Conservation (phyloP, 2,888 invertebrate genomes). For the Lasioglossum vierecki region DNA sequence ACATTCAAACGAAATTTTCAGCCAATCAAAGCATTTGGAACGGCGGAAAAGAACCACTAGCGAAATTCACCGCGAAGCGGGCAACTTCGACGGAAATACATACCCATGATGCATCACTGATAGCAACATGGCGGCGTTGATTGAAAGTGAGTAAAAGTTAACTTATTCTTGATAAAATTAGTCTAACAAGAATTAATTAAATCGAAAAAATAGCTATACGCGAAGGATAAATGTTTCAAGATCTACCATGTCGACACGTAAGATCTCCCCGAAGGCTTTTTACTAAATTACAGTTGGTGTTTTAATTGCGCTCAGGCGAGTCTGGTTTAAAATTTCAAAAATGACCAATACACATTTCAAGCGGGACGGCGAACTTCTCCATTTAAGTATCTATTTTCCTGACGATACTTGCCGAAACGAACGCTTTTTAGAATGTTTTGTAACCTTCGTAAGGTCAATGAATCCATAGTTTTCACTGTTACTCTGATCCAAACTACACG, state of each 20-base stretch:
- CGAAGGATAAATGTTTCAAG: constrained; percentile 51
- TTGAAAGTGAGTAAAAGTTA: constrained; percentile 90
- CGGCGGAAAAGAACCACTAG: constrained; percentile 55
- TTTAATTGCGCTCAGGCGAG: constrained; percentile 72
- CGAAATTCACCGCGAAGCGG: constrained; percentile 63
- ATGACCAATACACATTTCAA: constrained; percentile 81
- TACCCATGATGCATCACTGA: constrained; percentile 82
- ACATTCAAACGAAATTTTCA: constrained; percentile 18
- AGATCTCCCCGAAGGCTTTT: constrained; percentile 6
- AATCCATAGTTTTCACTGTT: constrained; percentile 22
- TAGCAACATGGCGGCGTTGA: constrained; percentile 92
- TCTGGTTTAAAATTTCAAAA: constrained; percentile 83
- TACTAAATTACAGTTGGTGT: constrained; percentile 61
- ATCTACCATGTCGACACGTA: constrained; percentile 11
- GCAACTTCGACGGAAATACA: constrained; percentile 71
- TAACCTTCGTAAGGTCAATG: constrained; percentile 16
- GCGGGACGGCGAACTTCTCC: constrained; percentile 75
- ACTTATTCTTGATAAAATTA: constrained; percentile 79
- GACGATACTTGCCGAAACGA: constrained; percentile 14
- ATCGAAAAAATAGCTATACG: constrained; percentile 48
- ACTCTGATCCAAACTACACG: constrained; percentile 26
- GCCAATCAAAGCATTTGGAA: constrained; percentile 49
- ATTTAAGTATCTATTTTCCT: constrained; percentile 60
- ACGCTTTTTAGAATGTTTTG: constrained; percentile 19
- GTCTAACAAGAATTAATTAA: constrained; percentile 53